A percentile compares a stretch with the other conserved stretches of the same genome.
Evolutionary conservation across 2,797 vertebrate species (phyloP).

Genomic region (Gymnocypris eckloni): DNA sequence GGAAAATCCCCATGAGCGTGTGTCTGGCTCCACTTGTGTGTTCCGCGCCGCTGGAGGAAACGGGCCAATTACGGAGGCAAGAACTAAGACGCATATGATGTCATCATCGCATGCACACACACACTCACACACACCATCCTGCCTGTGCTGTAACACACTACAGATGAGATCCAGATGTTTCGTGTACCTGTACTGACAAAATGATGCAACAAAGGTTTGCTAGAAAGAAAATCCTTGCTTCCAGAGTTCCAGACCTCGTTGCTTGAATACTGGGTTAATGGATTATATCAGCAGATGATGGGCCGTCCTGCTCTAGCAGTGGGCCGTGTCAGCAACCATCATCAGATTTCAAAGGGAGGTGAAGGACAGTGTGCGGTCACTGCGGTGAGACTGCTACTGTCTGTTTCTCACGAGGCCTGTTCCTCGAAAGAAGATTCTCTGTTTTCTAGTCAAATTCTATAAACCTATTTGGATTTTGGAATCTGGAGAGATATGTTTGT

Average conservation of each 20-base stretch:
- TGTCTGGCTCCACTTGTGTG: conserved; percentile 83
- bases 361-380: not conserved
- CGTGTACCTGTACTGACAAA: not conserved
- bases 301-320: not conserved
- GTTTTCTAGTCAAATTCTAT: not conserved
- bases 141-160: conserved; percentile 71
- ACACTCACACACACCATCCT: conserved; percentile 66
- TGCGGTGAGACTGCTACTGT: not conserved
- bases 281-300: not conserved
- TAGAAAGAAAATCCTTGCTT: not conserved
- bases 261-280: not conserved
- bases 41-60: conserved; percentile 78
- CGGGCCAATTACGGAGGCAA: conserved; percentile 80
- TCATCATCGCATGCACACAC: conserved; percentile 71
- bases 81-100: conserved; percentile 79
- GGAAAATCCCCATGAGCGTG: conserved; percentile 82
- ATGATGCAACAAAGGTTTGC: not conserved
- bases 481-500: not conserved
- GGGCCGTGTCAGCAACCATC: not conserved
- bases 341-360: not conserved
- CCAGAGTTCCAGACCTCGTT: not conserved
- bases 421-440: not conserved
- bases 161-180: conserved; percentile 70
- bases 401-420: not conserved
- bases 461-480: not conserved